Evolutionary conservation across 2,113 vertebrate genomes (phyloP), one percentile per base, ranked within the genome.

Genomic region (Caracal caracal): DNA sequence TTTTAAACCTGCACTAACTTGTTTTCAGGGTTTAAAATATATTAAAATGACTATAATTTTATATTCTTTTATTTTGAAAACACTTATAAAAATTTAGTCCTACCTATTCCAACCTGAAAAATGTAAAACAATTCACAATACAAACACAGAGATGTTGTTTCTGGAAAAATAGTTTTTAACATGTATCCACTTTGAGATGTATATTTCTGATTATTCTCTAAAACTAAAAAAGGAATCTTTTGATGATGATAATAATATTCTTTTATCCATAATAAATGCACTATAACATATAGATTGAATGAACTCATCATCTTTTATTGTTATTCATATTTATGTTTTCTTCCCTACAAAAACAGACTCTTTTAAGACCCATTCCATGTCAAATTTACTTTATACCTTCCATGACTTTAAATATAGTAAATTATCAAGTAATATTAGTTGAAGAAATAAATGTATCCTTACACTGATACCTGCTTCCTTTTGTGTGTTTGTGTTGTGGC

Each of bases 1-100:
- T 83, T 83, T 56, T 53, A 91, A 91, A 82, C 24, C 51, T 88
- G n/a, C 47, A 79, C 33, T 94, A 86, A 83, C 68, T 82, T 87
- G 76, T 78, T 95, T 93, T 78, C 53, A 79, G 43, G 33, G 26
- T 43, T 43, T 88, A 93, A 90, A 70, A 71, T 83, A 33, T 13
- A 37, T 93, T 82, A 53, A 35, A 87, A 70, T 87, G 56, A 37
- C 33, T 89, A 47, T 85, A 75, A 93, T 83, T 79, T 76, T 86
- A 87, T 63, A 78, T 76, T 76, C 13, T 53, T 94, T 61, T 30
- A 66, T 90, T 68, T 93, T 93, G n/a, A 82, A 82, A 93, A 80
- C 28, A 11, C 68, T 85, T 93, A 71, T n/a, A 15, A 68, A 79
- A 61, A 68, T 76, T 70, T 76, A 70, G 56, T 81, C 8, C 40